Conservation (phyloP, 2,113 vertebrate species). For the Protobothrops mucrosquamatus region DNA sequence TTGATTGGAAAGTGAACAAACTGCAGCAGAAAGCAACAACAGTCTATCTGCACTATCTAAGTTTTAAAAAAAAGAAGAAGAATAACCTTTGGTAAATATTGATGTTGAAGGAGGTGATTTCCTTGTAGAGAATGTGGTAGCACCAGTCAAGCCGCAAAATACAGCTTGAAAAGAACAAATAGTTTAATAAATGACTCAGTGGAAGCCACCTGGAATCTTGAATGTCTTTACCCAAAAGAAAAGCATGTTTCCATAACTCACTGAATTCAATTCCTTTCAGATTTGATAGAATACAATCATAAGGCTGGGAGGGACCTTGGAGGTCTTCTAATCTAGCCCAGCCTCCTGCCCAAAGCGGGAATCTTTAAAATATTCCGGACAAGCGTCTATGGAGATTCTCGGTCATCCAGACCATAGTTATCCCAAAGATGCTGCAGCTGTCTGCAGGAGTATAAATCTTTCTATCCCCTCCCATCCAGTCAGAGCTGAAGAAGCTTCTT, state of each 20-base stretch:
- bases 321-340: background rate
- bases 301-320: too few species aligned
- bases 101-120: conserved; percentile 53
- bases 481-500: too few species aligned
- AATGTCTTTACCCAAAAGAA: background rate
- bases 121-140: conserved; percentile 8
- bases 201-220: background rate
- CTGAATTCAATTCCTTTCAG: background rate
- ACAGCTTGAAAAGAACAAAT: conserved; percentile 20
- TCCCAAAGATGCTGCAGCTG: too few species aligned
- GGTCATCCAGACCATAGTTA: too few species aligned
- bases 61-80: background rate
- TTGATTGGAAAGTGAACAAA: conserved; percentile 19
- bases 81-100: conserved; percentile 63
- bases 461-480: too few species aligned
- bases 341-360: background rate
- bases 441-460: too few species aligned
- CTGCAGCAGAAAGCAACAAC: conserved; percentile 16
- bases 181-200: conserved; percentile 30
- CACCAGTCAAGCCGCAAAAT: conserved; percentile 22
- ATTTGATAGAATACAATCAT: background rate
- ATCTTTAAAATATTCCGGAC: background rate
- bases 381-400: background rate
- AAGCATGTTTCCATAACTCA: background rate
- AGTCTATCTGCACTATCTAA: conserved; percentile 26